These are phyloP conservation scores for Sitta carolinensis DNA, from an alignment of 2,797 vertebrate species.

Conservation along the genomic window DNA sequence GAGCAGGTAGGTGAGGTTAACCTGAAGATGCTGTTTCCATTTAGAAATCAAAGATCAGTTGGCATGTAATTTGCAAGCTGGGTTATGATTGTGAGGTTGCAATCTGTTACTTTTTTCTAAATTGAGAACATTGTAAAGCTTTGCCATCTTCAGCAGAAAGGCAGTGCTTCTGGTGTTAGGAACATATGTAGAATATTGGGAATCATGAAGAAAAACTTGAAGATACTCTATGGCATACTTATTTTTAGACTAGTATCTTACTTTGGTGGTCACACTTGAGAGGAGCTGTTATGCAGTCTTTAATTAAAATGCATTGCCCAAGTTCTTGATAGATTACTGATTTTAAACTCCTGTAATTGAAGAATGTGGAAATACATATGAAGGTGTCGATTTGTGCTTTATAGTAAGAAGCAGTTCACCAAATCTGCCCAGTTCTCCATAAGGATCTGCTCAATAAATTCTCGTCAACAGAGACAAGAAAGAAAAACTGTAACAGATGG, in stretches of 20 bases:
- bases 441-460: neutral
- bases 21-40: neutral
- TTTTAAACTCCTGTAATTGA: neutral
- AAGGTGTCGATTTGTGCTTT: neutral
- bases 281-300: neutral
- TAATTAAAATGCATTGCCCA: neutral
- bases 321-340: neutral
- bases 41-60: neutral
- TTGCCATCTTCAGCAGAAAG: neutral
- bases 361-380: neutral
- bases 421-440: neutral
- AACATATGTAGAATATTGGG: neutral
- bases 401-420: neutral
- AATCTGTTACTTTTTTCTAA: neutral
- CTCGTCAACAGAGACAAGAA: neutral
- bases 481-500: conserved; percentile 57
- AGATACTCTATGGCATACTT: neutral
- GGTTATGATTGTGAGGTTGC: neutral
- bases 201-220: neutral
- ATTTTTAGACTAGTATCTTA: neutral
- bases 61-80: neutral
- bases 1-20: neutral
- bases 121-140: neutral
- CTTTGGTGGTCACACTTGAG: neutral
- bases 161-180: neutral